A percentile compares a stretch with the other conserved stretches of the same genome.
Conservation (phyloP, 2,113 vertebrate genomes). For the Heterotilapia buettikoferi region DNA sequence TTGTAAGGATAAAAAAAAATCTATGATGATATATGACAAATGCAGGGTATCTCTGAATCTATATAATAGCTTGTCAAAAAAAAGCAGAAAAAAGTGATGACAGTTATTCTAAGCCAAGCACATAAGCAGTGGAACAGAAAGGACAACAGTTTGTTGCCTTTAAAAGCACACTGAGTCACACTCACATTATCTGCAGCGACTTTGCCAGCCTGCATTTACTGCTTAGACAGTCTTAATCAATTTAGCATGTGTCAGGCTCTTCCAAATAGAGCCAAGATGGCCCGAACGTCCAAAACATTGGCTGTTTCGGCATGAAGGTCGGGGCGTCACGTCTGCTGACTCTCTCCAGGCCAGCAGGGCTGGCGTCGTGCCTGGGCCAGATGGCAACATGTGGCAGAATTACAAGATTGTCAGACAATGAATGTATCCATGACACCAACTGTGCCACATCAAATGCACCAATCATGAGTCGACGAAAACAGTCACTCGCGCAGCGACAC, state of each 20-base stretch:
- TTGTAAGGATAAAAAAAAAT: background rate
- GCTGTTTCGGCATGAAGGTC: slow-evolving; percentile 44
- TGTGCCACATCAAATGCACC: background rate
- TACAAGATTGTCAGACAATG: slow-evolving; percentile 29
- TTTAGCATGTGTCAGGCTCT: slow-evolving; percentile 50
- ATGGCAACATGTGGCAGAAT: slow-evolving; percentile 68
- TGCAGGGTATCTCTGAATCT: background rate
- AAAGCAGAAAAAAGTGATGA: background rate
- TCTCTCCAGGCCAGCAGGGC: background rate
- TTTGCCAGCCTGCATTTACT: slow-evolving; percentile 42
- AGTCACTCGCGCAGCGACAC: background rate
- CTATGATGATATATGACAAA: background rate
- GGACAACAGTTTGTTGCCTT: slow-evolving; percentile 3
- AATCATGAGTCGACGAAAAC: slow-evolving; percentile 1
- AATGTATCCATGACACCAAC: slow-evolving; percentile 25
- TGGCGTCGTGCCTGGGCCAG: slow-evolving; percentile 52
- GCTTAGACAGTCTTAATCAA: slow-evolving; percentile 56
- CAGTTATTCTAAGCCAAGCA: background rate
- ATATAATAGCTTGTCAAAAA: background rate
- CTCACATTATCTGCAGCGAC: slow-evolving; percentile 16
- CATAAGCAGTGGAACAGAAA: background rate
- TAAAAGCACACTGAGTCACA: slow-evolving; percentile 27
- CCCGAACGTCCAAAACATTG: slow-evolving; percentile 28
- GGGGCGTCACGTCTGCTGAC: background rate
- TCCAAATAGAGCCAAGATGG: slow-evolving; percentile 30